Conservation (phyloP, 2,113 vertebrate species). For the Pangasianodon gigas region DNA sequence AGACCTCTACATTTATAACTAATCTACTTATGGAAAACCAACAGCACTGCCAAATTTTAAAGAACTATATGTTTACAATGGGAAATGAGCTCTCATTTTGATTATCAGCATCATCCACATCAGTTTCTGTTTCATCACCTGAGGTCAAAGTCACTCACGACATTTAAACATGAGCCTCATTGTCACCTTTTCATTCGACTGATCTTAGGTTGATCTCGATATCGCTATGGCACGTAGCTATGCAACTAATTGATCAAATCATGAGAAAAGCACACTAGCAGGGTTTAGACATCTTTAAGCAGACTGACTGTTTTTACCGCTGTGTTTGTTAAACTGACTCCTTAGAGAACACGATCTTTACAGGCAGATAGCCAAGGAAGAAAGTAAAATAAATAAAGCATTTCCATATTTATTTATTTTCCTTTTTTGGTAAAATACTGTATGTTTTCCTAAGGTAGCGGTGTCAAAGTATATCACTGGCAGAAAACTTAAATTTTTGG, state of each 20-base stretch:
- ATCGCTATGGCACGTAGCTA: not conserved
- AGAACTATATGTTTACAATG: not conserved
- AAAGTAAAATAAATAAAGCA: not conserved
- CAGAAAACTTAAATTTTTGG: not conserved
- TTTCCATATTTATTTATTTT: not conserved
- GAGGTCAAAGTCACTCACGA: not conserved
- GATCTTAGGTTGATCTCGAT: not conserved
- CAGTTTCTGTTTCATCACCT: not conserved
- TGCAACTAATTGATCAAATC: not conserved
- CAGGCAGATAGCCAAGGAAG: not conserved
- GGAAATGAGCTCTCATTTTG: not conserved
- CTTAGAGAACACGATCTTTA: not conserved
- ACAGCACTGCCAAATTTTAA: not conserved
- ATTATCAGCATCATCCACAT: not conserved
- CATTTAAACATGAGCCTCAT: not conserved
- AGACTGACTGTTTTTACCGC: not conserved
- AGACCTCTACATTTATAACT: not conserved
- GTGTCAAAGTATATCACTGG: not conserved
- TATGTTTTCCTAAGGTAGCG: not conserved
- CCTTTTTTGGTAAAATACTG: not conserved
- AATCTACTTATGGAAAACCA: not conserved
- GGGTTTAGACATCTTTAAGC: not conserved
- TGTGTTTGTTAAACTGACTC: not conserved
- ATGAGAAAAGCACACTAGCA: not conserved
- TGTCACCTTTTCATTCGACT: not conserved